Evolutionary conservation across 2,797 vertebrate species (phyloP), one percentile per base, ranked within the genome.

Genomic region (Nyctalus aviator): DNA sequence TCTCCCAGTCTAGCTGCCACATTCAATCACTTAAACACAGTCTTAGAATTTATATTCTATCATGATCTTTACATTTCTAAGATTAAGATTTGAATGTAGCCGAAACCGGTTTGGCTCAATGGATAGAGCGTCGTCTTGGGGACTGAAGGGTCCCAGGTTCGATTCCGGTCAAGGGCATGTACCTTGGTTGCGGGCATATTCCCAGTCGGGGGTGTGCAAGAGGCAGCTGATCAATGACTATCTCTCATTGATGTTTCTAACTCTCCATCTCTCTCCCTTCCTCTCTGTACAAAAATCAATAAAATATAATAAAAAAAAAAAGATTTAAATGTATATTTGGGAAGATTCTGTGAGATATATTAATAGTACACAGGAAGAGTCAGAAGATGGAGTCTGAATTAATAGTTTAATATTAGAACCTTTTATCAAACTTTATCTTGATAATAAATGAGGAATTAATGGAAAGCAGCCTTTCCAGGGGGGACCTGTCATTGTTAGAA

Each of bases 371-470:
- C 4, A 68, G 32, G 21, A 90, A 73, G 88, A 87, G 11, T 77
- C 57, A 66, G 8, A 93, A 94, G 62, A 71, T 41, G 77, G 25
- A 77, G 25, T 91, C 72, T 95, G 78, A 86, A 89, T 93, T 53
- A 95, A 84, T 84, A 88, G 18, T 77, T 92, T 75, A 71, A 9
- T 95, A 75, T 86, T 71, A 2, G 55, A 93, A 68, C 21, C 18
- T 90, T 71, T 17, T 88, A 64, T 79, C 44, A 92, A 84, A 89
- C 73, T 71, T 46, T n/a, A 48, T 53, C 73, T 95, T 95, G 93
- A 84, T 81, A 97, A 79, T 75, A 96, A 97, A 96, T 95, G 90
- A 97, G 94, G 97, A 97, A 96, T 96, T 94, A 97, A 95, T 96
- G 94, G 77, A 41, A 95, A 91, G 55, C 85, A 94, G 69, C 69